Evolutionary conservation across 2,113 vertebrate species (phyloP), one percentile per base, ranked within the genome.

Genomic region (Pachyramphus minor): DNA sequence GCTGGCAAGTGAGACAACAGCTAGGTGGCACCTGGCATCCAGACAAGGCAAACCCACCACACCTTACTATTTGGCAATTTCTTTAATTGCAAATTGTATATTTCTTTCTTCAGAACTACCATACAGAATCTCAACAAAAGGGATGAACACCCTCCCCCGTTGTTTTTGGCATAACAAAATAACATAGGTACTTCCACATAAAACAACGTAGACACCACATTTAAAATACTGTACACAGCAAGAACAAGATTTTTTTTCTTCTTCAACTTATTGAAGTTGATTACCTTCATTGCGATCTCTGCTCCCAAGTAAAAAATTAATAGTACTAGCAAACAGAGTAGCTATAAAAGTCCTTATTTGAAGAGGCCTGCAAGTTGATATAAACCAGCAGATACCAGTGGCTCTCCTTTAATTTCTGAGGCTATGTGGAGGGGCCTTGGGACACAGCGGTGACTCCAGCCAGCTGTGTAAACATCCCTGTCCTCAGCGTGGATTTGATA

Each of bases 81-180:
- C 59, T 68, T 59, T 35, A n/a, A 41, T 10, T 59, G 19, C 4
- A 11, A 9, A 44, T 42, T 87, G 68, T 50, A 11, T 44, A 30
- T 52, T 72, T 45, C 8, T 63, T 79, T 92, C 16, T 59, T 63
- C 39, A 87, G 58, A 80, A 72, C 19, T 45, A 68, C 28, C 12
- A 50, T 16, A 21, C 5, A 60, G 79, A 67, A 73, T 60, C 21
- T 17, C 39, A 73, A 58, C 44, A 86, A 55, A 78, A 60, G 6
- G 7, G 11, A 74, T 44, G 12, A 47, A 53, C 18, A 11, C 14
- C 28, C 12, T 37, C 12, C 1, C 0, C 6, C 7, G 4, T 6
- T 35, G 39, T 10, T 11, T 90, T 78, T 30, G 58, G 19, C n/a
- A 28, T 41, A 45, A 68, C 0, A 3, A 84, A 80, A 27, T 35